phyloP scores from a whole-genome alignment of 2,797 vertebrate species.

The Molossus alvarezi region DNA sequence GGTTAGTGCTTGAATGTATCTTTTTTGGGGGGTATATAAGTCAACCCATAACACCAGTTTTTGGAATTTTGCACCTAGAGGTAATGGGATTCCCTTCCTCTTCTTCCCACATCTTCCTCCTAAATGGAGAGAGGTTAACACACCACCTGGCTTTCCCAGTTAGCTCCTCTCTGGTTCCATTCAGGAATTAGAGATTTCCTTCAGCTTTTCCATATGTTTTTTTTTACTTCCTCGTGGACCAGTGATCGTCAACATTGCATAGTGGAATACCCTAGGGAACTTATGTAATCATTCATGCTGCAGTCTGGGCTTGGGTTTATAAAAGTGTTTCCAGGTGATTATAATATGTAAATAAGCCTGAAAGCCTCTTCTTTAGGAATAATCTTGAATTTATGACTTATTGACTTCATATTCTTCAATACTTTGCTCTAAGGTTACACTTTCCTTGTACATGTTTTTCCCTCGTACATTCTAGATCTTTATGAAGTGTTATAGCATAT shows the following conservation, averaged over 20 bases:
- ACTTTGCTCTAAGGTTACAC: background rate
- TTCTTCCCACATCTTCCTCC: background rate
- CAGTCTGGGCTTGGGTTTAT: background rate
- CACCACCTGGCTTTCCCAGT: background rate
- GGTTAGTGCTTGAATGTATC: background rate
- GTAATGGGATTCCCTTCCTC: background rate
- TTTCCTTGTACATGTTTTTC: background rate
- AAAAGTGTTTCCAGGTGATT: background rate
- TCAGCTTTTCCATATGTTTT: background rate
- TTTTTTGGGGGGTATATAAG: background rate
- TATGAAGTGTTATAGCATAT: background rate
- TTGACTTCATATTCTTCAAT: background rate
- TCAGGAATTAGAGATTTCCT: background rate
- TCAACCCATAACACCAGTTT: background rate
- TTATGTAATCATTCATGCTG: background rate
- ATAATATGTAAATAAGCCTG: background rate
- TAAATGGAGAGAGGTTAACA: background rate
- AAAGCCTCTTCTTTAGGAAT: background rate
- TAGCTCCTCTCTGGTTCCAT: background rate
- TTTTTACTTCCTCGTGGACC: background rate
- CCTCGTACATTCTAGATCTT: background rate
- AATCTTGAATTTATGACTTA: conserved; percentile 53
- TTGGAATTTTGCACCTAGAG: background rate
- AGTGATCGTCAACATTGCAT: background rate
- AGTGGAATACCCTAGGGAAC: background rate